Evolutionary conservation across 2,797 vertebrate genomes (phyloP), one percentile per base, ranked within the genome.

Genomic region (Dromococcyx pavoninus): DNA sequence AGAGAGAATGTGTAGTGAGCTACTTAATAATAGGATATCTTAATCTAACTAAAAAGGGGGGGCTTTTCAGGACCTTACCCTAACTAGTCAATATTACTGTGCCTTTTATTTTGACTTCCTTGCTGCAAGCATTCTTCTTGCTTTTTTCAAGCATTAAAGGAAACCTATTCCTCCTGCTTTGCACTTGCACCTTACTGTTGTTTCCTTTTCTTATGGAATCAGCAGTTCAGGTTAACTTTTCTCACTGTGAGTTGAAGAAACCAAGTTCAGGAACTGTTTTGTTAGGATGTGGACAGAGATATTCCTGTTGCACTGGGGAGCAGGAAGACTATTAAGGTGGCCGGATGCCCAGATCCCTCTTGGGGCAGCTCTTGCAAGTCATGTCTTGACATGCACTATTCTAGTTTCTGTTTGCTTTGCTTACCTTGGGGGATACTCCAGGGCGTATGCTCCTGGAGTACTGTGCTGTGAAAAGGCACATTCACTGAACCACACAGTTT

Each of bases 151-250:
- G 23, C 15, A 32, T 2, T 21, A n/a, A 57, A 58, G 11, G 33
- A 64, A 66, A 30, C 7, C 13, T 50, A 1, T 53, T 56, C 37
- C 9, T 90, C 22, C 14, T 44, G 32, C 33, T 66, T 69, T 75
- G n/a, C 12, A 11, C 22, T 65, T 0, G 0, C 0, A 4, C 51
- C 22, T 74, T 67, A 27, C 23, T 76, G 27, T 2, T 64, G 4
- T 33, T 60, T 21, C 17, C 4, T 66, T 72, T 73, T 43, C 13
- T 11, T n/a, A 3, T 3, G 7, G 53, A 17, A 51, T 35, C 30
- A 41, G 21, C 19, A 67, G 33, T 53, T 80, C 28, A 44, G 32
- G 21, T 64, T 33, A 74, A 13, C 27, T 60, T 39, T 73, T 22
- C 12, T 64, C 27, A 9, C 7, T 72, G 30, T 1, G 5, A n/a